Conservation (phyloP, 2,113 vertebrate genomes). For the Chaenogobius annularis region DNA sequence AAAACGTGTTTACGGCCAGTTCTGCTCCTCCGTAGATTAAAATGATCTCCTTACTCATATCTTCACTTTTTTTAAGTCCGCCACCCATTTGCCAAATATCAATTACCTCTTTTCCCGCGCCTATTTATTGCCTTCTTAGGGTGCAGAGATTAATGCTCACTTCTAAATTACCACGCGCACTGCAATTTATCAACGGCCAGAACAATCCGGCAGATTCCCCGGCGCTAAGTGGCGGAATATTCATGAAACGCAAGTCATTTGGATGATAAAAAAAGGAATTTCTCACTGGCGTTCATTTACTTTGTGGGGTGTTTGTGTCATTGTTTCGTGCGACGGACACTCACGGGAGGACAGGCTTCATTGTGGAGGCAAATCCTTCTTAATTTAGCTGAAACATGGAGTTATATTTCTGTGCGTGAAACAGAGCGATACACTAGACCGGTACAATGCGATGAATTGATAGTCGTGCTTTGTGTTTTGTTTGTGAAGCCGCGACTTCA, state of each 20-base stretch:
- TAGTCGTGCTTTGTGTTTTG: constrained; percentile 70
- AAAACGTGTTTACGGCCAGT: constrained; percentile 47
- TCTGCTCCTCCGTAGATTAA: constrained; percentile 42
- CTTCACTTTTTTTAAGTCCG: constrained; percentile 32
- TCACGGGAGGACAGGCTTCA: constrained; percentile 60
- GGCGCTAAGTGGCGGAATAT: constrained; percentile 75
- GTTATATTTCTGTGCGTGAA: constrained; percentile 58
- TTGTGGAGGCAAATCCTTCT: constrained; percentile 74
- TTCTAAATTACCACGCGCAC: constrained; percentile 74
- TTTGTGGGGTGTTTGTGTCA: constrained; percentile 56
- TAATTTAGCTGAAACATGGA: constrained; percentile 71
- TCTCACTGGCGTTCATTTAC: constrained; percentile 65
- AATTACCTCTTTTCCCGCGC: constrained; percentile 63
- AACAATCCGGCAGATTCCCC: constrained; percentile 75
- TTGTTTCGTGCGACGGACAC: constrained; percentile 53
- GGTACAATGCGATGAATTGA: constrained; percentile 70
- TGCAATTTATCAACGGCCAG: constrained; percentile 74
- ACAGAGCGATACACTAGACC: constrained; percentile 67
- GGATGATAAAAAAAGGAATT: constrained; percentile 59
- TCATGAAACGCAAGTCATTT: constrained; percentile 75
- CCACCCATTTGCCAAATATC: constrained; percentile 68
- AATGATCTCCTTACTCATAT: constrained; percentile 59
- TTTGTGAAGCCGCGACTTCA: constrained; percentile 63
- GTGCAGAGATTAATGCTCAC: constrained; percentile 72
- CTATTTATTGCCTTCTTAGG: constrained; percentile 65